Base-by-base conservation (phyloP, 2,113 vertebrate genomes). In the Siphamia tubifer region DNA sequence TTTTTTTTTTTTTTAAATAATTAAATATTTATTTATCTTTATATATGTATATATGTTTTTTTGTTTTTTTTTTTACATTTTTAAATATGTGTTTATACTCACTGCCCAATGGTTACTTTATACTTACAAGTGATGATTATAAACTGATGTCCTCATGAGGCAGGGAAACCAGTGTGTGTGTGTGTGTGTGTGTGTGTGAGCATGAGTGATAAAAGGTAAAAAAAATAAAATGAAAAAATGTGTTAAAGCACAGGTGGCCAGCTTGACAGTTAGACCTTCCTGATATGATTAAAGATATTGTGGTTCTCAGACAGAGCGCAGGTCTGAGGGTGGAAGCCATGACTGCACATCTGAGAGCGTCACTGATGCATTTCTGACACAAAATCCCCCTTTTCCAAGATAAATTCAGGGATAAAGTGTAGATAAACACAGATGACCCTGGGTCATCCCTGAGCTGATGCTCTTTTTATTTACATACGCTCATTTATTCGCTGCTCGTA, bases 161-260 rank as follows among this genome's bases (percentile, higher is more conserved):
- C n/a, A n/a, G n/a, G n/a, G n/a, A n/a, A n/a, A n/a, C n/a, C n/a
- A n/a, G n/a, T n/a, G n/a, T n/a, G n/a, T n/a, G 72, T 60, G 56
- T 38, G 53, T 36, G 49, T 28, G 54, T 21, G 44, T 16, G 23
- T 61, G 51, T 43, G 42, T 64, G 56, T 54, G 58, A 24, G 53
- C 17, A 24, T 56, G 73, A 63, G 72, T 62, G 74, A 74, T 47
- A 78, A 65, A 68, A 49, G 34, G 20, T 67, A 23, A 48, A 65
- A 54, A 16, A 43, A 43, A 28, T 20, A 21, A 36, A 54, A 57
- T 40, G 42, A 40, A 43, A 58, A 47, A 78, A 28, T 9, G 61
- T 67, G 68, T 56, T 9, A 11, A 47, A 75, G 71, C 57, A 65
- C 81, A 84, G 78, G 75, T 82, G 87, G 71, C 56, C 61, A 53